Base-by-base conservation (phyloP, 2,113 vertebrate genomes). In the Circaetus gallicus region DNA sequence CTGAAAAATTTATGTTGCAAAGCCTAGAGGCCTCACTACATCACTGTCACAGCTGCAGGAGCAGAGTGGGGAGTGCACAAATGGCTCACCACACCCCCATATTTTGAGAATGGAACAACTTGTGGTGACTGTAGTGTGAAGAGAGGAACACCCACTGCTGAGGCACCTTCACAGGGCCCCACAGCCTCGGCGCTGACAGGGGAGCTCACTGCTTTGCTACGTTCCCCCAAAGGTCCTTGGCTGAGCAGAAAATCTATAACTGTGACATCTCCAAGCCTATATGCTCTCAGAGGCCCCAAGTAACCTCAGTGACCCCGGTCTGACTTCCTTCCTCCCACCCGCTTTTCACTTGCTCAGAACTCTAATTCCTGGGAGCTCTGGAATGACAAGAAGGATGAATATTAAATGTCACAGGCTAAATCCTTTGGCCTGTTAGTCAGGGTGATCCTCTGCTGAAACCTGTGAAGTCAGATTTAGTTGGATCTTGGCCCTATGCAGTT, bases 171-270 rank as follows among this genome's bases (percentile, higher is more conserved):
- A 13, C 28, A 82, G 52, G 47, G 72, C 32, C 47, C 65, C 73
- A 79, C 28, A 59, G 77, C 38, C 58, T 65, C 4, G 0, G 31
- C 24, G 11, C 66, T 8, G 4, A n/a, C 0, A 36, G 34, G 15
- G 59, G n/a, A 42, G 26, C 28, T 72, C 70, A 31, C 34, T 71
- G 55, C 59, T 71, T 32, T 62, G 50, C 65, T 74, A 1, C 4
- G 0, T 43, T 94, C 29, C 47, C 69, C 45, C 29, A 52, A 17
- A 90, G 26, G 50, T 52, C 43, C 55, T 78, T 36, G 31, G n/a
- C 65, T 40, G 45, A 82, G 66, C 61, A 86, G 28, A 90, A 95
- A 49, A 34, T 14, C 16, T 76, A 19, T 40, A 14, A 40, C 56
- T 72, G 52, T 38, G 49, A 58, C 29, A 43, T 5, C 10, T 36